phyloP scores from a whole-genome alignment of 2,888 invertebrate genomes.

The Conops quadrifasciatus region DNA sequence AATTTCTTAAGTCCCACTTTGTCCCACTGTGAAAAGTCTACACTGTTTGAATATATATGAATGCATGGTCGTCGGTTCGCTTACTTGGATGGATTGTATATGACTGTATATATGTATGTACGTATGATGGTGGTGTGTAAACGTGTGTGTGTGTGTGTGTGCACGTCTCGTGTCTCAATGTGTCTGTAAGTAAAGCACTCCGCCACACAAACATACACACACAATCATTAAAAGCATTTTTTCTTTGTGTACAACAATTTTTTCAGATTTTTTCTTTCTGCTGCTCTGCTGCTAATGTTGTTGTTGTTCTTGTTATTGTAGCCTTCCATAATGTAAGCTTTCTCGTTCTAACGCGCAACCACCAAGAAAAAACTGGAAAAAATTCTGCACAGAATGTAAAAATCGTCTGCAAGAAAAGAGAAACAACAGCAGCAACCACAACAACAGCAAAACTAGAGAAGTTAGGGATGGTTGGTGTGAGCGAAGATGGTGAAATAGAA shows the following conservation, averaged over 20 bases:
- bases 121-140: constrained; percentile 16
- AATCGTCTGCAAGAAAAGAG: constrained; percentile 48
- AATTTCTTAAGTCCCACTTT: background rate
- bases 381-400: constrained; percentile 60
- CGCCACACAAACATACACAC: background rate
- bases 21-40: constrained; percentile 54
- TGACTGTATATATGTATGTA: constrained; percentile 19
- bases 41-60: constrained; percentile 45
- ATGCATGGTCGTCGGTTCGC: constrained; percentile 4
- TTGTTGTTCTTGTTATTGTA: constrained; percentile 45
- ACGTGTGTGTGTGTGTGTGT: constrained; percentile 2
- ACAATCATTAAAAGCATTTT: constrained; percentile 41
- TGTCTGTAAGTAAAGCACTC: constrained; percentile 16
- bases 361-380: constrained; percentile 41
- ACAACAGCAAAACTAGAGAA: background rate
- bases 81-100: background rate
- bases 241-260: constrained; percentile 36
- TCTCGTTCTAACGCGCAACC: constrained; percentile 44
- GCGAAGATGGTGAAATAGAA: constrained; percentile 3
- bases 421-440: constrained; percentile 3
- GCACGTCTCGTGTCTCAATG: constrained; percentile 6
- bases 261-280: background rate
- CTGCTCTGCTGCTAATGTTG: background rate
- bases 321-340: constrained; percentile 31
- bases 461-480: background rate